phyloP scores from a whole-genome alignment of 2,113 vertebrate genomes.

The Anas platyrhynchos region DNA sequence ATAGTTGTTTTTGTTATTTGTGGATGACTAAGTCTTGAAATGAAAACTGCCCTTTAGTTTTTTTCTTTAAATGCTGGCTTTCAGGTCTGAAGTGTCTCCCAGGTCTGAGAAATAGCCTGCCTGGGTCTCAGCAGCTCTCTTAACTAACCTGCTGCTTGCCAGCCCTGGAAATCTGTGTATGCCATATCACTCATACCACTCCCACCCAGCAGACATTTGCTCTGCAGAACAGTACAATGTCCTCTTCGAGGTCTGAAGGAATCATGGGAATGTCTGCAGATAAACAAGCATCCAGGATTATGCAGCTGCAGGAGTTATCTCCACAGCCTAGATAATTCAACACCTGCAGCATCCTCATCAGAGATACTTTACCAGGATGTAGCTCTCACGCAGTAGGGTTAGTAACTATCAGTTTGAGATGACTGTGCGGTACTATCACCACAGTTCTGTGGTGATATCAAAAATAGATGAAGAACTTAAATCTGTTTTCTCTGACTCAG shows the following conservation, averaged over 20 bases:
- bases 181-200: accelerated
- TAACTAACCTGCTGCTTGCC: neutral
- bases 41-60: accelerated
- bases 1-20: too few relatives aligned
- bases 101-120: neutral
- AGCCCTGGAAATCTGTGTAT: neutral
- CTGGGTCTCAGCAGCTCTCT: neutral
- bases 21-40: neutral
- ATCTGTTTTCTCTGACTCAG: neutral
- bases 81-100: neutral
- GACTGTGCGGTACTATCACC: neutral
- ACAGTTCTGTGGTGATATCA: neutral
- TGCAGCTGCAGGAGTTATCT: neutral
- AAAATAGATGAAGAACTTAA: neutral
- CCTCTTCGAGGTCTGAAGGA: neutral
- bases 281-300: neutral
- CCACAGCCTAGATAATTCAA: neutral
- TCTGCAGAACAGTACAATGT: neutral
- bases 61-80: neutral
- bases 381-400: accelerated
- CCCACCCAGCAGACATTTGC: neutral
- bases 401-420: neutral
- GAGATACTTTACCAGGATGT: neutral
- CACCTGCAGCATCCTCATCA: neutral
- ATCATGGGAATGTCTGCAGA: neutral